Conservation (phyloP, 2,797 vertebrate species). For the Kryptopterus vitreolus region DNA sequence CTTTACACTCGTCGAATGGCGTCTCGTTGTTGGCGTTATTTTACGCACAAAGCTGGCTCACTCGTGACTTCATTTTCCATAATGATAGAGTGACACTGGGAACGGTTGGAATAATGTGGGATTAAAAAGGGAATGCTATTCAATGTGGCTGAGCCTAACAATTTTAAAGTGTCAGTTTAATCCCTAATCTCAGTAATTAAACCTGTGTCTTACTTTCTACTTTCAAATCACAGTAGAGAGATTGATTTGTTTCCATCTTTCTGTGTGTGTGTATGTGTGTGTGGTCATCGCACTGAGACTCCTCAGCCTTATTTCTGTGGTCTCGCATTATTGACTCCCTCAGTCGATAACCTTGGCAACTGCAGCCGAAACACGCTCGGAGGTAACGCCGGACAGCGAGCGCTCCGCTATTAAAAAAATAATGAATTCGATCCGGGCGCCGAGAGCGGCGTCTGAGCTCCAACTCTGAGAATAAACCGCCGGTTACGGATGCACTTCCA, state of each 20-base stretch:
- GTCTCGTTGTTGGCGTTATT: constrained; percentile 33
- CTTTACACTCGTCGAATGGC: not conserved
- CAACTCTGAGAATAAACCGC: not conserved
- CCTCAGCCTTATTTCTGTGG: constrained; percentile 69
- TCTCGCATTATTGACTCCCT: constrained; percentile 77
- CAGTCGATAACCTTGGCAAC: constrained; percentile 76
- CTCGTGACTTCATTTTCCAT: constrained; percentile 12
- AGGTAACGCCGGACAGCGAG: constrained; percentile 37
- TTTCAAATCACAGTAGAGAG: constrained; percentile 8
- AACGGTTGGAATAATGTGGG: not conserved
- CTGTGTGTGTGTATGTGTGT: constrained; percentile 56
- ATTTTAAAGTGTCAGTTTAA: not conserved
- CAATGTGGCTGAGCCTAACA: not conserved
- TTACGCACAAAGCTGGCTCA: constrained; percentile 9
- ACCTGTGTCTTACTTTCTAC: not conserved
- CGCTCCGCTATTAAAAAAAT: constrained; percentile 8
- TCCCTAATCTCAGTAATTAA: not conserved
- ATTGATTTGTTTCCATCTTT: constrained; percentile 57
- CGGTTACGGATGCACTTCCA: not conserved
- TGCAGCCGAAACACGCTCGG: constrained; percentile 60
- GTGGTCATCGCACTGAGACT: constrained; percentile 55
- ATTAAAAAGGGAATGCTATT: not conserved
- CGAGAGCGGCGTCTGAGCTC: not conserved
- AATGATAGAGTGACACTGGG: not conserved
- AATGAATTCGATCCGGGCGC: not conserved